Conservation (phyloP, 1,140 invertebrate genomes). For the Polypedilum pembai region DNA sequence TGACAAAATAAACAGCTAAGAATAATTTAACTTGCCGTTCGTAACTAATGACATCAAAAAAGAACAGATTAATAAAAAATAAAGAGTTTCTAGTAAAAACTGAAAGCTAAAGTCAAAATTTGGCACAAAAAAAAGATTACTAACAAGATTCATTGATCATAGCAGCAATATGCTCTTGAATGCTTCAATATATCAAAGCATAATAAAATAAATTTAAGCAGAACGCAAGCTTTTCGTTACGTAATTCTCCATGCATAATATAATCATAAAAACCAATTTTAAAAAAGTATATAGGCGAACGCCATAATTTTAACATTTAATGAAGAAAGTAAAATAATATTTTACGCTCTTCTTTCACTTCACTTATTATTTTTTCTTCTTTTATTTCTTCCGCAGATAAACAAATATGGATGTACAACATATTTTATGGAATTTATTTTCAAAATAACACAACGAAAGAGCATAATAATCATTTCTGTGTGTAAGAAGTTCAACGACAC, state of each 20-base stretch:
- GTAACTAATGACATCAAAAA: too few relatives aligned
- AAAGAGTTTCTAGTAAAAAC: too few relatives aligned
- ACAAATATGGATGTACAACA: slow-evolving; percentile 12
- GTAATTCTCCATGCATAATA: not conserved
- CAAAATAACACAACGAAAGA: slow-evolving; percentile 5
- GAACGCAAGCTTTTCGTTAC: slow-evolving; percentile 8
- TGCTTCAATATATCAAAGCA: too few relatives aligned
- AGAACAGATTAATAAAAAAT: too few relatives aligned
- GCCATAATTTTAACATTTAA: not conserved
- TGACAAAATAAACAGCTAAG: too few relatives aligned
- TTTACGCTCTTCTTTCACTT: not conserved
- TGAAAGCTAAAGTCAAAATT: too few relatives aligned
- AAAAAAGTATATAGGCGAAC: not conserved
- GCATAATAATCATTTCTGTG: not conserved
- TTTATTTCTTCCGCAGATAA: slow-evolving; percentile 11
- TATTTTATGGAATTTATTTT: slow-evolving; percentile 20
- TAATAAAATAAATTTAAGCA: not conserved
- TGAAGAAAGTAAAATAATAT: not conserved
- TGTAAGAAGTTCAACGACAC: slow-evolving; percentile 14
- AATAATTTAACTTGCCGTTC: too few relatives aligned
- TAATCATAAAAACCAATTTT: not conserved
- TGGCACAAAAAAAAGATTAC: too few relatives aligned
- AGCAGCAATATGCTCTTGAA: too few relatives aligned
- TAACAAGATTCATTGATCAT: too few relatives aligned
- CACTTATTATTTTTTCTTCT: not conserved